These are phyloP conservation scores for Lepidurus arcticus DNA, from an alignment of 1,140 invertebrate genomes.

Conservation along the genomic window DNA sequence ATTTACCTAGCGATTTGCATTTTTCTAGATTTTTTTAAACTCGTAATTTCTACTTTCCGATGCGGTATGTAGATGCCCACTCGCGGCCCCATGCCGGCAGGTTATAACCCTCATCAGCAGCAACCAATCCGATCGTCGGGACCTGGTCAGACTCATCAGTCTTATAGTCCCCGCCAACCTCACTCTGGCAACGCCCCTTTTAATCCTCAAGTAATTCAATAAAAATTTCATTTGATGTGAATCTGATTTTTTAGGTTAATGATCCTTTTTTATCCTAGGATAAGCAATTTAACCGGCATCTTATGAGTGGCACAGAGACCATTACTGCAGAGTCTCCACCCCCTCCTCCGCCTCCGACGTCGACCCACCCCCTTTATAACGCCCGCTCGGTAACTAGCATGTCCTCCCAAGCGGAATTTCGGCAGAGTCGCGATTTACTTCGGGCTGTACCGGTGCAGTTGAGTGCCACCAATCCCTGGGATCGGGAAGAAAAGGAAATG, in stretches of 20 bases:
- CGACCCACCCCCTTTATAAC: conserved; percentile 64
- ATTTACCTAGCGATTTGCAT: neutral
- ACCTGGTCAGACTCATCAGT: conserved; percentile 30
- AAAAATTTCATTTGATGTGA: neutral
- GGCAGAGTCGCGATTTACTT: neutral
- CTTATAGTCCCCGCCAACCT: conserved; percentile 34
- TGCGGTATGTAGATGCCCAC: neutral
- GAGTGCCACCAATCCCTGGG: conserved; percentile 71
- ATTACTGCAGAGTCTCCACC: conserved; percentile 56
- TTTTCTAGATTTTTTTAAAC: too few species aligned
- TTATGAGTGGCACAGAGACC: conserved; percentile 40
- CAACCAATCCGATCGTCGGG: conserved; percentile 35
- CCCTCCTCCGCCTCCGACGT: conserved; percentile 55
- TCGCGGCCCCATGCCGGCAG: conserved; percentile 37
- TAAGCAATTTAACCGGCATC: conserved; percentile 40
- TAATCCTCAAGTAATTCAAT: neutral
- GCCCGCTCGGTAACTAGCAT: conserved; percentile 22
- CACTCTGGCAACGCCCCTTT: neutral
- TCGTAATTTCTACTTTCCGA: too few species aligned
- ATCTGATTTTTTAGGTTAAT: neutral
- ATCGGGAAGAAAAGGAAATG: conserved; percentile 78
- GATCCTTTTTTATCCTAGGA: neutral
- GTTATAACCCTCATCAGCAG: conserved; percentile 38
- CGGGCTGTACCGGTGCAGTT: conserved; percentile 42
- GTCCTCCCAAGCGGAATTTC: conserved; percentile 46